Evolutionary conservation across 2,888 invertebrate genomes (phyloP).

Genomic region (Agriotes lineatus): DNA sequence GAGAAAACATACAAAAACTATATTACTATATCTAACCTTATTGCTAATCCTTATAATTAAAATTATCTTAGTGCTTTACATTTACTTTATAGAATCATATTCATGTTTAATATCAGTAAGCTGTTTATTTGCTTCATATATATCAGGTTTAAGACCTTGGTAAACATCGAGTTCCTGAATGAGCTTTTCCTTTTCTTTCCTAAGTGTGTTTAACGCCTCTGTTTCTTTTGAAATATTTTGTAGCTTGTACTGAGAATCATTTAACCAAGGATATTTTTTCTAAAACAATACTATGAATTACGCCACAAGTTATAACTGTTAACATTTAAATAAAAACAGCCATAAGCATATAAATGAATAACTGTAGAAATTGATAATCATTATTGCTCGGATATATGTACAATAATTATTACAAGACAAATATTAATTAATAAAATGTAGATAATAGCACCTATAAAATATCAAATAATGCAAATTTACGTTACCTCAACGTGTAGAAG

Average conservation of each 20-base stretch:
- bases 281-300: constrained; percentile 33
- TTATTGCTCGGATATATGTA: no score
- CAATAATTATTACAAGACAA: no score
- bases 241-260: constrained; percentile 56
- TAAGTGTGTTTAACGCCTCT: constrained; percentile 52
- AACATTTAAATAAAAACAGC: no score
- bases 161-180: constrained; percentile 56
- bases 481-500: neutral
- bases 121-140: constrained; percentile 59
- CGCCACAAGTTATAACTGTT: no score
- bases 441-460: no score
- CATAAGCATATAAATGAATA: no score
- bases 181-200: constrained; percentile 55
- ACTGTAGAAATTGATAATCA: no score
- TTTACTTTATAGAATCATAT: constrained; percentile 38
- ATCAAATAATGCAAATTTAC: no score
- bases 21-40: neutral
- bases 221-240: constrained; percentile 57
- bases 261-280: constrained; percentile 57
- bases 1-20: neutral
- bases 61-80: neutral
- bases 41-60: neutral
- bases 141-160: constrained; percentile 58
- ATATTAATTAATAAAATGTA: no score
- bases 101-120: constrained; percentile 56